A percentile compares a stretch with the other conserved stretches of the same genome.
These are phyloP conservation scores for Tachysurus vachellii DNA, from an alignment of 2,113 vertebrate species.

Conservation along the genomic window DNA sequence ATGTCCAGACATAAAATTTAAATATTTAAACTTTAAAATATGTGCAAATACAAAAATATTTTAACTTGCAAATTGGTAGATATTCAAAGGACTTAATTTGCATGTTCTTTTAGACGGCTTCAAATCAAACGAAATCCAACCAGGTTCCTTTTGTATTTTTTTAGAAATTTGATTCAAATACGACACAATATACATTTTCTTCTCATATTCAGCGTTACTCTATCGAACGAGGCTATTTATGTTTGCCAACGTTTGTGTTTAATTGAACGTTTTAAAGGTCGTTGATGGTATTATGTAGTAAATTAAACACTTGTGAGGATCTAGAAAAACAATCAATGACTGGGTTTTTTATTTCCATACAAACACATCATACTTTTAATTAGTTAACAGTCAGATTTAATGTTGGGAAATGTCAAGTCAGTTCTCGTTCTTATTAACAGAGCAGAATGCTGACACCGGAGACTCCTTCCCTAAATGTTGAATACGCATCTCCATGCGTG, in stretches of 20 bases:
- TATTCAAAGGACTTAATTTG: background rate
- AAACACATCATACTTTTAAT: background rate
- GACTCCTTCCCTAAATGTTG: background rate
- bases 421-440: background rate
- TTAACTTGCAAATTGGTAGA: background rate
- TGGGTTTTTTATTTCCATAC: background rate
- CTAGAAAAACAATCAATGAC: background rate
- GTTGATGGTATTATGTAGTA: too few species aligned
- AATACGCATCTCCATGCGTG: background rate
- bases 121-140: background rate
- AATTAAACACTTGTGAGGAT: background rate
- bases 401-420: too few species aligned
- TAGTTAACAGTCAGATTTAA: background rate
- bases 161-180: background rate
- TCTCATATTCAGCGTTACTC: background rate
- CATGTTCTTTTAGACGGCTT: background rate
- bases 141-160: background rate
- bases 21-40: background rate
- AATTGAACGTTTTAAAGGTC: background rate
- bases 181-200: background rate
- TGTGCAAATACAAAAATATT: background rate
- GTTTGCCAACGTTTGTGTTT: background rate
- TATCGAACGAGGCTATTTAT: background rate
- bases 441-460: background rate
- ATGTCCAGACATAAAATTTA: background rate